Percentiles rank a stretch among this genome's conserved stretches.
These are phyloP conservation scores for Oryctolagus cuniculus DNA, from an alignment of 2,113 vertebrate species.

Conservation along the genomic window mOryCun1.1 NC_091443.1:70775001-70775500, in stretches of 20 bases:
- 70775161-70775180: background rate
- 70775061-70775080: background rate
- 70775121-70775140: conserved; percentile 27
- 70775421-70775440: background rate
- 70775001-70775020: conserved; percentile 66
- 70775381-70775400: background rate
- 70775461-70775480: background rate
- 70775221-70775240: background rate
- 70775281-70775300: conserved; percentile 55
- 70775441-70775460: background rate
- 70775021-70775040: conserved; percentile 67
- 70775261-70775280: conserved; percentile 36
- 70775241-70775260: background rate
- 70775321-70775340: background rate
- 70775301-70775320: conserved; percentile 18
- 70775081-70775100: conserved; percentile 50
- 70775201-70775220: conserved; percentile 46
- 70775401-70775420: background rate
- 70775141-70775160: conserved; percentile 59
- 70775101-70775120: background rate
- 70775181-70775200: background rate
- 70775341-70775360: background rate
- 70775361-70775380: background rate
- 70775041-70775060: conserved; percentile 17
- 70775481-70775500: background rate